Evolutionary conservation across 2,888 invertebrate species (phyloP).

Genomic region (Xylota sylvarum): DNA sequence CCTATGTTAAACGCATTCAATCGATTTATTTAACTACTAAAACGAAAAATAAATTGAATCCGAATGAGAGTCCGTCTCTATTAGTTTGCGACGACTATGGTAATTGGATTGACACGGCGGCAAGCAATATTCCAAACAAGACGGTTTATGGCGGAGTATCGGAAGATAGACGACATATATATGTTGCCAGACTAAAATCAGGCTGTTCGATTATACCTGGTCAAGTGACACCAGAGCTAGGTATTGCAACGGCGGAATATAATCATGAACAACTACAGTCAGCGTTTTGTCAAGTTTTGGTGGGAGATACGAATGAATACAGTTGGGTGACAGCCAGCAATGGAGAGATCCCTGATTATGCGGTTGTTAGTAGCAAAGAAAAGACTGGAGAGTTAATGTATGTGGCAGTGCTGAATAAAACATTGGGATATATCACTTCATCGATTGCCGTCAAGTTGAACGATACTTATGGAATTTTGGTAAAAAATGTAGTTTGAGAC

Average conservation of each 20-base stretch:
- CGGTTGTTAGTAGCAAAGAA: slow-evolving; percentile 38
- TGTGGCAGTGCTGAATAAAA: not conserved
- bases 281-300: slow-evolving; percentile 35
- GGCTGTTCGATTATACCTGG: slow-evolving; percentile 53
- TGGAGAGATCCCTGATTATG: slow-evolving; percentile 47
- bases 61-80: not conserved
- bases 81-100: slow-evolving; percentile 26
- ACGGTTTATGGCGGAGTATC: slow-evolving; percentile 34
- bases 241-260: slow-evolving; percentile 21
- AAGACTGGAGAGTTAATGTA: slow-evolving; percentile 45
- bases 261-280: slow-evolving; percentile 11
- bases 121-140: slow-evolving; percentile 33
- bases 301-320: slow-evolving; percentile 30
- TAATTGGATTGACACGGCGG: slow-evolving; percentile 36
- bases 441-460: slow-evolving; percentile 1
- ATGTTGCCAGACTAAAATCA: slow-evolving; percentile 45
- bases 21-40: slow-evolving; percentile 22
- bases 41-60: not conserved
- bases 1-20: not conserved
- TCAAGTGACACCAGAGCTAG: slow-evolving; percentile 15
- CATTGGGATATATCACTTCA: slow-evolving; percentile 7
- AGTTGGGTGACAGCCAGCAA: slow-evolving; percentile 7
- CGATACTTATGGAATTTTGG: slow-evolving; percentile 29
- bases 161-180: not conserved
- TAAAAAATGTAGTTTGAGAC: not conserved